Base-by-base conservation (phyloP, 1,140 invertebrate species). In the Aphelenchoides avenae region DNA sequence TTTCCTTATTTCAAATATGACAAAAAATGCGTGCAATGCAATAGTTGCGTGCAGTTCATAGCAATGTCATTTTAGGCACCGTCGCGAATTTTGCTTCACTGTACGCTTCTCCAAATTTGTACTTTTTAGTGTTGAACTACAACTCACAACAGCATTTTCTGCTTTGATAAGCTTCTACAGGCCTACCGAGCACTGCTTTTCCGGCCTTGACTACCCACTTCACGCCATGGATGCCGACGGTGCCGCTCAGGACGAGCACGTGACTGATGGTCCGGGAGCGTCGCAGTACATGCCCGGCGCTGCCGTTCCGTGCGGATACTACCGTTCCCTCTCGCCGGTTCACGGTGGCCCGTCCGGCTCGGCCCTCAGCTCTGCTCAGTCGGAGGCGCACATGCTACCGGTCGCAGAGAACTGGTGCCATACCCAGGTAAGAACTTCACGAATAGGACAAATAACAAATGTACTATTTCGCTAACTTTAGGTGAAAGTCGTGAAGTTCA, bases 401-500 rank as follows among this genome's bases (percentile, higher is more conserved):
- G 46, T 91, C 57, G 89, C 89, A 40, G 89, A 92, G 80, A 91
- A 91, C 81, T 92, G 89, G 89, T 92, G 89, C 84, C 90, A 90
- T 78, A 92, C 89, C 20, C 86, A 96, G 27, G 55, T 55, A n/a
- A 33, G 11, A 37, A 1, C 13, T 53, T 57, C 18, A 13, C 18
- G 13, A 36, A 36, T 36, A 44, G n/a, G 29, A 44, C 20, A 15
- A 15, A 44, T 11, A 11, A 18, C 13, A 44, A 44, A 15, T 26
- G 15, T 11, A 44, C 11, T 18, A 44, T 44, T 44, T 9, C 22
- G n/a, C 20, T 11, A 44, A 11, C 29, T 44, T 18, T 11, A 64
- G 90, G 91, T 97, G 71, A 97, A 97, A 86, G 92, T 98, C 79
- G 91, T 97, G 54, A 97, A 97, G 83, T 97, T 98, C 84, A 94